Conservation (phyloP, 2,888 invertebrate genomes). For the Caenorhabditis parvicauda region DNA sequence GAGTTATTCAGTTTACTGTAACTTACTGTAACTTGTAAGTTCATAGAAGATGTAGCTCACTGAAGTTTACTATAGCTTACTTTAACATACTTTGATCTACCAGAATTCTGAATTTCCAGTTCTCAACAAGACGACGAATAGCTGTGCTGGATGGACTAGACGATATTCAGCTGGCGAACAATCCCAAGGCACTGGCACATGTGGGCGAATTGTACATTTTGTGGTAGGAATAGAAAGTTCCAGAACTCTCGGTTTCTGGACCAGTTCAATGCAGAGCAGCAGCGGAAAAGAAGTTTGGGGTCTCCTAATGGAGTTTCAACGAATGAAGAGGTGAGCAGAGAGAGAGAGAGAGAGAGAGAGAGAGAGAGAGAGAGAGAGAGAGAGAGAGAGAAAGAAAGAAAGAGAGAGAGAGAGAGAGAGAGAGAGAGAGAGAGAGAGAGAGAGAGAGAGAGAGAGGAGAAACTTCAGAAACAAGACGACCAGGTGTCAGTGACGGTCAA, state of each 20-base stretch:
- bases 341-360: too few species aligned
- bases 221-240: constrained; percentile 3
- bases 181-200: constrained; percentile 16
- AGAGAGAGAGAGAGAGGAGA: too few species aligned
- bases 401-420: too few species aligned
- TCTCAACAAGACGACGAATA: constrained; percentile 49
- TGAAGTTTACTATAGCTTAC: constrained; percentile 1
- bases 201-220: constrained; percentile 6
- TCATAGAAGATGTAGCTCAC: neutral
- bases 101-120: constrained; percentile 26
- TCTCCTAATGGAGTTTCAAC: too few species aligned
- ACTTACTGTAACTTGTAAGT: neutral
- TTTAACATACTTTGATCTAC: neutral
- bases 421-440: too few species aligned
- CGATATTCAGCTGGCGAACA: constrained; percentile 42
- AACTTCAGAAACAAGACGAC: constrained; percentile 16
- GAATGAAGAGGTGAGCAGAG: too few species aligned
- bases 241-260: constrained; percentile 21
- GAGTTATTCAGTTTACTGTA: constrained; percentile 6
- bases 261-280: too few species aligned
- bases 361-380: too few species aligned
- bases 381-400: too few species aligned
- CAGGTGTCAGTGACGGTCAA: constrained; percentile 40
- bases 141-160: constrained; percentile 50
- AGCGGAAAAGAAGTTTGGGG: too few species aligned